Evolutionary conservation across 92 coral and sea anemone genomes (phyloP).

Genomic region (Siderastrea siderea): DNA sequence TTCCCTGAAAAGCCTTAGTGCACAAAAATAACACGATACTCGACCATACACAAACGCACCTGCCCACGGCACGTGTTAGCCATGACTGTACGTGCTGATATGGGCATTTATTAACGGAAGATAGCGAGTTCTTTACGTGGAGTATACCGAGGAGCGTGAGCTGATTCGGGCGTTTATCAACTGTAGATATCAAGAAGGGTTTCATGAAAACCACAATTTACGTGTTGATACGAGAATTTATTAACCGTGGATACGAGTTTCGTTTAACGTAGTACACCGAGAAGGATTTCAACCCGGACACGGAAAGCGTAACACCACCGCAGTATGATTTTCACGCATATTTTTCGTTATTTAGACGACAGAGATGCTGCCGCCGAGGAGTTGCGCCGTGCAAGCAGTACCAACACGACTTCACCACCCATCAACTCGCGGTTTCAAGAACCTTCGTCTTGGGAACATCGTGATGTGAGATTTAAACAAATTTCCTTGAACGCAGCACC

Average conservation of each 20-base stretch:
- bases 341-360: constrained; percentile 51
- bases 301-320: neutral
- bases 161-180: neutral
- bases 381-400: neutral
- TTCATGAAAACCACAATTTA: neutral
- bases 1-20: neutral
- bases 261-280: neutral
- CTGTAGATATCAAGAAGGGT: neutral
- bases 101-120: constrained; percentile 14
- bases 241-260: neutral
- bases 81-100: neutral
- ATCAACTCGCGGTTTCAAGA: constrained; percentile 5
- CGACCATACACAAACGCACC: neutral
- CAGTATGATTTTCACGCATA: constrained; percentile 54
- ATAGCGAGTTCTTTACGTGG: neutral
- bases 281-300: neutral
- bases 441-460: neutral
- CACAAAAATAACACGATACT: neutral
- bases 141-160: neutral
- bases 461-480: constrained; percentile 1
- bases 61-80: neutral
- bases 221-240: neutral
- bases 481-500: constrained; percentile 8
- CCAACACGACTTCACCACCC: neutral
- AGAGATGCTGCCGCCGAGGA: constrained; percentile 37